Evolutionary conservation across 2,113 vertebrate genomes (phyloP).

Genomic region (Nibea coibor): DNA sequence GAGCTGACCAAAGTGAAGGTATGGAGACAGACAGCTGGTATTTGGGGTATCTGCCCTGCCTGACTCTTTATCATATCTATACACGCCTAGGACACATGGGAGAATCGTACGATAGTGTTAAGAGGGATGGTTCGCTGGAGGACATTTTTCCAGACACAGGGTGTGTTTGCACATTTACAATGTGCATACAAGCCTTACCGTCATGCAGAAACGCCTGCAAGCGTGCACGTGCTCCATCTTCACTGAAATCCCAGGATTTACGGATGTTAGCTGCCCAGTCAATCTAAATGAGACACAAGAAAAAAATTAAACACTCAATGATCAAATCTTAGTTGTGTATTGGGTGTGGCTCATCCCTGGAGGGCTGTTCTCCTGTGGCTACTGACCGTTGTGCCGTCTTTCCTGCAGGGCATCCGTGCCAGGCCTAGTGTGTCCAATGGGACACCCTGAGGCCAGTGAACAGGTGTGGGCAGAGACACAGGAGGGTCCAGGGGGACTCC

Average conservation of each 20-base stretch:
- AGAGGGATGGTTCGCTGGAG: background rate
- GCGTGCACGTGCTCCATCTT: constrained; percentile 76
- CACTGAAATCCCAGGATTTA: constrained; percentile 82
- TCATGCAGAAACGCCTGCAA: constrained; percentile 78
- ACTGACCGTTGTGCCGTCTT: constrained; percentile 81
- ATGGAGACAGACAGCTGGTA: constrained; percentile 83
- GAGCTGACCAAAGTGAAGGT: constrained; percentile 83
- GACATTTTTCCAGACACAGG: background rate
- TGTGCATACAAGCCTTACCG: constrained; percentile 62
- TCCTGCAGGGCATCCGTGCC: constrained; percentile 82
- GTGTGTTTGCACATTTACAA: background rate
- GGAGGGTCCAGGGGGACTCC: constrained; percentile 75
- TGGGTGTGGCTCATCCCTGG: background rate
- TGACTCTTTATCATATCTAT: constrained; percentile 82
- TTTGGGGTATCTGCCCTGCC: constrained; percentile 80
- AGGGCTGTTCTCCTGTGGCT: background rate
- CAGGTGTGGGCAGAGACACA: constrained; percentile 70
- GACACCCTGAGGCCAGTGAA: constrained; percentile 71
- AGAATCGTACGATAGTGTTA: background rate
- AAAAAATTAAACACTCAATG: background rate
- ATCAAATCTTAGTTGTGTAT: background rate
- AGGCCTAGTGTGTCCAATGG: constrained; percentile 70
- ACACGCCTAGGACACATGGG: constrained; percentile 70
- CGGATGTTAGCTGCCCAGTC: constrained; percentile 83
- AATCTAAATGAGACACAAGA: constrained; percentile 65